These are phyloP conservation scores for Zaprionus ghesquierei DNA, from an alignment of 1,140 invertebrate genomes.

Conservation along the genomic window DNA sequence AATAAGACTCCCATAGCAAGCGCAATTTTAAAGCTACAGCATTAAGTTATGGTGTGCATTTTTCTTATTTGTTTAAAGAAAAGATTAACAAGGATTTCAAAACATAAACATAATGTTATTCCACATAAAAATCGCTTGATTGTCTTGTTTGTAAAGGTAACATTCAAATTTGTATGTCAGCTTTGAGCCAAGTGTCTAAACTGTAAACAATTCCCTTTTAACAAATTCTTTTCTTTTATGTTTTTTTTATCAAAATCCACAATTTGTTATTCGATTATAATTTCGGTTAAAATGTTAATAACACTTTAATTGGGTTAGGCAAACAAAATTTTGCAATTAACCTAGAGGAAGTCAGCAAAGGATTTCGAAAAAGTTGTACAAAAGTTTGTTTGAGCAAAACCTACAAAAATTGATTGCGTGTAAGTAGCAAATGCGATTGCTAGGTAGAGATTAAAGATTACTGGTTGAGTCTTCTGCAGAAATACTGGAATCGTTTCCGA, in stretches of 20 bases:
- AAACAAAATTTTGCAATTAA: constrained; percentile 26
- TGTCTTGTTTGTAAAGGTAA: too few species aligned
- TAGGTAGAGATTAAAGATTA: background rate
- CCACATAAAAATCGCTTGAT: too few species aligned
- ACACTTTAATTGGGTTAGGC: constrained; percentile 3
- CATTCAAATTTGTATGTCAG: background rate
- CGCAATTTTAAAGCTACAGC: too few species aligned
- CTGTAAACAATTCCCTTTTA: background rate
- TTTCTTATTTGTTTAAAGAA: too few species aligned
- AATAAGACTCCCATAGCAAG: too few species aligned
- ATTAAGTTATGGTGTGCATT: too few species aligned
- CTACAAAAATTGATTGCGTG: constrained; percentile 11
- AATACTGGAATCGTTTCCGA: constrained; percentile 38
- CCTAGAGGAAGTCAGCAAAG: background rate
- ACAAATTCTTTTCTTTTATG: background rate
- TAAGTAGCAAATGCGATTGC: constrained; percentile 9
- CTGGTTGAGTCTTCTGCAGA: constrained; percentile 16
- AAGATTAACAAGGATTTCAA: too few species aligned
- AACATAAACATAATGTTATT: too few species aligned
- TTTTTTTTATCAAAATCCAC: background rate
- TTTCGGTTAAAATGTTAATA: constrained; percentile 33
- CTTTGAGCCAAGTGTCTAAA: background rate
- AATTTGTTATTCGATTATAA: background rate
- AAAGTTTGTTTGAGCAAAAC: background rate
- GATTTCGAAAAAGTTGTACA: background rate